Evolutionary conservation across 2,113 vertebrate genomes (phyloP), one percentile per base, ranked within the genome.

Genomic region (Myiopsitta monachus): DNA sequence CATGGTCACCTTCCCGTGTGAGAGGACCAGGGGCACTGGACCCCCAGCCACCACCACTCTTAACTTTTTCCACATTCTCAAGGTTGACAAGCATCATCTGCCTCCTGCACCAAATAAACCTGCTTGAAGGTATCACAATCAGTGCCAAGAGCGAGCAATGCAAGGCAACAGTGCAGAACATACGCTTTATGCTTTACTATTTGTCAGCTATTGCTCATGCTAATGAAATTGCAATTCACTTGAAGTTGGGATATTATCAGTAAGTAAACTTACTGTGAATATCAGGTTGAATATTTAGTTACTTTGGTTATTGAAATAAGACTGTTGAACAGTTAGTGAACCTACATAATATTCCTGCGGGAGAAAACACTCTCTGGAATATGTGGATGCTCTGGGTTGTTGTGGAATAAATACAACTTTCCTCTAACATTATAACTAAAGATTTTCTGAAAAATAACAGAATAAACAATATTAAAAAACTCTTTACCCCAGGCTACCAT

Each of bases 401-500:
- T 44, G n/a, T 83, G 66, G 85, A 96, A 97, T 93, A 94, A 96
- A 95, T 66, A 77, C 21, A 90, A 77, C 72, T 96, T 97, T 96
- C 24, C 24, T 63, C 59, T 96, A 92, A 82, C 82, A 92, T 92
- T 97, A 77, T 97, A 98, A 97, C 78, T 96, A 92, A 97, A 96
- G 77, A 78, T 46, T 98, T 97, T 97, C 83, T 97, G 91, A 95
- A 97, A 97, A 98, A 97, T 92, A 97, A 93, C 79, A 94, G 94
- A 88, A 96, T 95, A 93, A 97, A 92, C 59, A 63, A 61, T 97
- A 94, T 95, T 95, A 78, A 95, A 94, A 90, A 98, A 59, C 51
- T 70, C 94, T 97, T 98, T 97, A 97, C 97, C 95, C 88, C 62
- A 95, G 96, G 97, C 98, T 97, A 96, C 96, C 96, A 92, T 98